phyloP scores from a whole-genome alignment of 2,113 vertebrate genomes.

The Nanorana parkeri region DNA sequence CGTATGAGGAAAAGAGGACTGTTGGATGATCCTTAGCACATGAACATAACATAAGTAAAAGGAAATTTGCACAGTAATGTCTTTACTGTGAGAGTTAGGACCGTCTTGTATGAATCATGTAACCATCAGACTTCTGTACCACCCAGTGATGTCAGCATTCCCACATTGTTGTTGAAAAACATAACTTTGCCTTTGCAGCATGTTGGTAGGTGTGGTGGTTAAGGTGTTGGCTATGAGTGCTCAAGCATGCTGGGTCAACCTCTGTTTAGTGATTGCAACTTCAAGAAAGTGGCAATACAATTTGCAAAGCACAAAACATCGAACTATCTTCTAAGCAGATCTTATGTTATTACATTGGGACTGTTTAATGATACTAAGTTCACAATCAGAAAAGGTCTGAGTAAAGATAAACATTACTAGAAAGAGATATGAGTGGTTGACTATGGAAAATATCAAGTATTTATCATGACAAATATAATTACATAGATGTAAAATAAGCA shows the following conservation, averaged over 20 bases:
- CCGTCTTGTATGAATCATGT: constrained; percentile 15
- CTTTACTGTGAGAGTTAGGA: neutral
- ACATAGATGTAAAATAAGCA: neutral
- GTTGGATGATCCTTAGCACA: too few relatives aligned
- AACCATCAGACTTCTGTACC: constrained; percentile 16
- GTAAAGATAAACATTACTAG: neutral
- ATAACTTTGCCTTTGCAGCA: constrained; percentile 22
- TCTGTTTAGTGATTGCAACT: neutral
- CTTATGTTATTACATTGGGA: too few relatives aligned
- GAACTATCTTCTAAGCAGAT: too few relatives aligned
- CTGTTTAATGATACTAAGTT: too few relatives aligned
- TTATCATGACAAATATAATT: too few relatives aligned
- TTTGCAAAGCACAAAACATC: too few relatives aligned
- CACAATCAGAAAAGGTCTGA: neutral
- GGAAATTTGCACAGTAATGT: too few relatives aligned
- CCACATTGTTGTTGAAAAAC: constrained; percentile 38
- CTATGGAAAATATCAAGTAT: too few relatives aligned
- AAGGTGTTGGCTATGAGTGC: constrained; percentile 42
- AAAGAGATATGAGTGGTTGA: neutral
- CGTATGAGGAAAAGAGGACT: too few relatives aligned
- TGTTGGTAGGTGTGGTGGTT: constrained; percentile 43
- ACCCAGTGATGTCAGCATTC: constrained; percentile 23
- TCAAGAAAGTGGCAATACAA: neutral
- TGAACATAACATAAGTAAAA: too few relatives aligned
- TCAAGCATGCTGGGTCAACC: constrained; percentile 9